Evolutionary conservation across 2,113 vertebrate genomes (phyloP).

Genomic region (Oreochromis niloticus): DNA sequence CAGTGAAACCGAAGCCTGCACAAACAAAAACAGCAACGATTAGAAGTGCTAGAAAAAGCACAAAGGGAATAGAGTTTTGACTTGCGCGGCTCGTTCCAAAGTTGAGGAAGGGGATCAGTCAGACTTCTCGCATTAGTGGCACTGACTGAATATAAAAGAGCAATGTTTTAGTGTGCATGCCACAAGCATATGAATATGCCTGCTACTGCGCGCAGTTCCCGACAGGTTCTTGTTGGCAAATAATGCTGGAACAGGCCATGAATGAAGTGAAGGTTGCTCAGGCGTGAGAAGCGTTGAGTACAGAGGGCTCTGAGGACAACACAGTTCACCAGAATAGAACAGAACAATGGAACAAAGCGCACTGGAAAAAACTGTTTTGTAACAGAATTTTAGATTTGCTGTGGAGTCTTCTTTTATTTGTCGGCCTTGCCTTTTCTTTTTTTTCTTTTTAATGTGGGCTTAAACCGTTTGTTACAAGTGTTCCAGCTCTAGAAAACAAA

Average conservation of each 20-base stretch:
- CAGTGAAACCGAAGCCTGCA: neutral
- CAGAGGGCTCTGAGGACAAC: slow-evolving; percentile 12
- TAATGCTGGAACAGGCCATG: neutral
- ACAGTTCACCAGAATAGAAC: slow-evolving; percentile 17
- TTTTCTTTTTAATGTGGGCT: neutral
- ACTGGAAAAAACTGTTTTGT: neutral
- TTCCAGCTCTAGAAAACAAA: neutral
- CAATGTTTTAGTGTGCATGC: neutral
- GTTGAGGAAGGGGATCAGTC: neutral
- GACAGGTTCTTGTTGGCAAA: neutral
- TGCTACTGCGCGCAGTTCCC: neutral
- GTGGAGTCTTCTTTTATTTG: neutral
- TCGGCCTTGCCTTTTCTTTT: neutral
- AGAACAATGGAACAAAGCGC: neutral
- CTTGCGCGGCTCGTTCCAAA: neutral
- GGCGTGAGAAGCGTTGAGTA: slow-evolving; percentile 15
- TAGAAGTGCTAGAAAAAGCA: neutral
- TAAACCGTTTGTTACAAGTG: neutral
- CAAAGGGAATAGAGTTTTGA: neutral
- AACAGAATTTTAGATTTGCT: neutral
- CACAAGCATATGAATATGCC: neutral
- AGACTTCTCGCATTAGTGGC: neutral
- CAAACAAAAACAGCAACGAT: neutral
- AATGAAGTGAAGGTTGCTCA: slow-evolving; percentile 26
- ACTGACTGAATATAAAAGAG: neutral